phyloP scores from a whole-genome alignment of 2,888 invertebrate species.

The Eristalis arbustorum region DNA sequence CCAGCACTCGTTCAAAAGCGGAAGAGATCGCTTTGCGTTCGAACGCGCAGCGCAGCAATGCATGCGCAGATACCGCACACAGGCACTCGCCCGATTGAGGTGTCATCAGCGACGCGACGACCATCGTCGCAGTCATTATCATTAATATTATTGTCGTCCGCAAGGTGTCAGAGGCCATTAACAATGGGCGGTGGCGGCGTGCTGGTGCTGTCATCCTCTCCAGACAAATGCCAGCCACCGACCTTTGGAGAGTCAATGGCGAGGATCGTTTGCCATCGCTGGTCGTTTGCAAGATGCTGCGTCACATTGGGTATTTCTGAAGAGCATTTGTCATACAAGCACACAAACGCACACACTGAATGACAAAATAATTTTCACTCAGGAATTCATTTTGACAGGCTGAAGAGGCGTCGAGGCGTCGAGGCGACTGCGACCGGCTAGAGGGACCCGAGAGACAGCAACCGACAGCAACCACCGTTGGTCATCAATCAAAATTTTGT shows the following conservation, averaged over 20 bases:
- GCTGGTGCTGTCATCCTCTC: slow-evolving; percentile 13
- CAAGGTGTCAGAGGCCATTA: slow-evolving; percentile 58
- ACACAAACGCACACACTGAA: neutral
- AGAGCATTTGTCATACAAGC: slow-evolving; percentile 45
- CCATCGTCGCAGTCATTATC: slow-evolving; percentile 44
- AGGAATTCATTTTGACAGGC: slow-evolving; percentile 13
- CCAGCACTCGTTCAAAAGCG: slow-evolving; percentile 27
- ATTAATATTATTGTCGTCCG: slow-evolving; percentile 63
- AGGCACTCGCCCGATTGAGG: slow-evolving; percentile 26
- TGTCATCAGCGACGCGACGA: slow-evolving; percentile 27
- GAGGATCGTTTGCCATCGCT: neutral
- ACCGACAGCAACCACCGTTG: slow-evolving; percentile 14
- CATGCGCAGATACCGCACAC: neutral
- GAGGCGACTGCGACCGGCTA: too few species aligned
- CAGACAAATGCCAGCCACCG: slow-evolving; percentile 21
- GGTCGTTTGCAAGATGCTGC: neutral
- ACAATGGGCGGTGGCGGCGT: slow-evolving; percentile 2
- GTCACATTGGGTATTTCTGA: slow-evolving; percentile 21
- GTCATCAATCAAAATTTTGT: slow-evolving; percentile 61
- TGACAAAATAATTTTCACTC: slow-evolving; percentile 46
- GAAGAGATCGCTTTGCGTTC: slow-evolving; percentile 38
- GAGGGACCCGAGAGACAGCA: neutral
- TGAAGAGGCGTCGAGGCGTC: too few species aligned
- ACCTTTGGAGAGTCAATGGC: neutral
- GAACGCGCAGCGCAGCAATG: neutral